Percentiles rank a stretch among this genome's conserved stretches.
Conservation (phyloP, 2,113 vertebrate genomes). For the Dipodomys spectabilis region DNA sequence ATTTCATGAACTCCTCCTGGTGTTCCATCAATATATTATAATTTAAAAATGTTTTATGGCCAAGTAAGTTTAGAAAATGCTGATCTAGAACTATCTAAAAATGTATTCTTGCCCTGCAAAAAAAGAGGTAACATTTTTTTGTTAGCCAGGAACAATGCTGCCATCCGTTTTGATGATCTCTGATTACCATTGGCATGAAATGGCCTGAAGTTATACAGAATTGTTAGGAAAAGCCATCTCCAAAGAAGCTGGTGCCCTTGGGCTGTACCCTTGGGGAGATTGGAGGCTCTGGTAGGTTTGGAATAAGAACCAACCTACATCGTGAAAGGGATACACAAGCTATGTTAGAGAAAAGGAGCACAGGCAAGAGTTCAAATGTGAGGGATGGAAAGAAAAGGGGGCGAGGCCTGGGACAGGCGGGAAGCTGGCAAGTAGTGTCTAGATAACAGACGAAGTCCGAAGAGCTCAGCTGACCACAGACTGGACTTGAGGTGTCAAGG, state of each 20-base stretch:
- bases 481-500: too few species aligned
- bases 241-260: neutral
- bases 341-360: too few species aligned
- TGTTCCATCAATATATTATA: conserved; percentile 63
- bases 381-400: too few species aligned
- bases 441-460: accelerated
- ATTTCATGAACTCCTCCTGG: conserved; percentile 61
- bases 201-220: neutral
- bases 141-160: neutral
- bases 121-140: conserved; percentile 13
- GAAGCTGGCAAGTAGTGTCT: neutral
- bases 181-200: neutral
- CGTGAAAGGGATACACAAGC: neutral
- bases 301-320: neutral
- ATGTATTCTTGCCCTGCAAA: conserved; percentile 41
- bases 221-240: neutral
- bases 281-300: neutral
- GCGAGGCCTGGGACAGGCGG: neutral
- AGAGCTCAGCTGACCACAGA: accelerated
- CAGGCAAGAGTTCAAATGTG: neutral
- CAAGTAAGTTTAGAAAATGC: conserved; percentile 68
- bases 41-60: conserved; percentile 62
- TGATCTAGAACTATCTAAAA: conserved; percentile 69
- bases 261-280: neutral
- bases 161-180: conserved; percentile 39